phyloP scores from a whole-genome alignment of 2,888 invertebrate genomes.

The Penaeus monodon region DNA sequence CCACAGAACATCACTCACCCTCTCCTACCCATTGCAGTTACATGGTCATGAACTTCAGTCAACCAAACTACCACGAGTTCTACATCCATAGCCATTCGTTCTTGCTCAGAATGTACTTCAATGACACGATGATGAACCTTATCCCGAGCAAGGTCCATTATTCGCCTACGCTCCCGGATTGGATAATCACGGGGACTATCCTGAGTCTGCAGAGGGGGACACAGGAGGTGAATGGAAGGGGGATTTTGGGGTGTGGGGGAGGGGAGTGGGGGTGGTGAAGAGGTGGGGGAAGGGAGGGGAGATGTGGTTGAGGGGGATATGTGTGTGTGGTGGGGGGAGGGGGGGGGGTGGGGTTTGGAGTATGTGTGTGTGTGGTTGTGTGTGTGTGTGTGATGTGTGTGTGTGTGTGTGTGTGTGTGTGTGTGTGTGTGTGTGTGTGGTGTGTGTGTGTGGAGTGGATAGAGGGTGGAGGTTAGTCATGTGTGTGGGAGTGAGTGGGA shows the following conservation, averaged over 20 bases:
- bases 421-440: too few relatives aligned
- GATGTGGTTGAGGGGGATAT: too few relatives aligned
- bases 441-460: too few relatives aligned
- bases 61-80: conserved; percentile 61
- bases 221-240: conserved; percentile 56
- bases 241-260: neutral
- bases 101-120: conserved; percentile 52
- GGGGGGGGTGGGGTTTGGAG: neutral
- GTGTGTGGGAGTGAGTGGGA: too few relatives aligned
- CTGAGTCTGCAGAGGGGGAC: conserved; percentile 67
- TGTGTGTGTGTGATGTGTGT: too few relatives aligned
- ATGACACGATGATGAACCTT: conserved; percentile 53
- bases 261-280: neutral
- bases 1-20: neutral
- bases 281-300: neutral
- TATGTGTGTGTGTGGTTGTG: too few relatives aligned
- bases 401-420: too few relatives aligned
- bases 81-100: conserved; percentile 61
- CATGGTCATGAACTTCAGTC: conserved; percentile 65
- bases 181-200: conserved; percentile 66
- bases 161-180: conserved; percentile 66
- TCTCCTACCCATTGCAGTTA: conserved; percentile 30
- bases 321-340: too few relatives aligned
- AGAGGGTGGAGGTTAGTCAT: too few relatives aligned
- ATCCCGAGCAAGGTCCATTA: conserved; percentile 43